These are phyloP conservation scores for Poeciliopsis infans DNA, from an alignment of 2,797 vertebrate genomes.

Conservation along the genomic window DNA sequence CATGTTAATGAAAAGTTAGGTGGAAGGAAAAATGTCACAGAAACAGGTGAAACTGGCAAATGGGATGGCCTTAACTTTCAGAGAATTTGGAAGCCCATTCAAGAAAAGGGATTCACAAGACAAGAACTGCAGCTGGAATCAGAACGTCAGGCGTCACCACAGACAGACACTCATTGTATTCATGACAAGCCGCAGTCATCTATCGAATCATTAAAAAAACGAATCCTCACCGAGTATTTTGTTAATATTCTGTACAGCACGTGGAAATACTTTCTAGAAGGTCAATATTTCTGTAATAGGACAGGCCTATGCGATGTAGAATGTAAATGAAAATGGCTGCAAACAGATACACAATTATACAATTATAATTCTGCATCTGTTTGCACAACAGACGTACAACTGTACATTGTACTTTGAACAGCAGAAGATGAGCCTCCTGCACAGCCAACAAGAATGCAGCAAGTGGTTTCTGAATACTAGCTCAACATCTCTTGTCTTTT, in stretches of 20 bases:
- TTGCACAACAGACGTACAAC: too few species aligned
- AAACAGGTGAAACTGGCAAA: background rate
- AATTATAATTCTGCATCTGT: too few species aligned
- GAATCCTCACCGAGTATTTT: background rate
- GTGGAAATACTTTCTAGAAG: background rate
- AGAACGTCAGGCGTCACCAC: background rate
- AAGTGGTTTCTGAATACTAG: too few species aligned
- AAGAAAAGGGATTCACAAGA: background rate
- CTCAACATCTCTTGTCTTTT: too few species aligned
- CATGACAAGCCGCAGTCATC: background rate
- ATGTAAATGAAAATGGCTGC: too few species aligned
- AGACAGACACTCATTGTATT: background rate
- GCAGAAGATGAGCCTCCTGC: too few species aligned
- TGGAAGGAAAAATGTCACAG: background rate
- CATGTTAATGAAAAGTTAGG: background rate
- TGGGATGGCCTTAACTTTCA: background rate
- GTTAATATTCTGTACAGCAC: background rate
- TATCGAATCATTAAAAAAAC: background rate
- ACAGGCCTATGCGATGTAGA: too few species aligned
- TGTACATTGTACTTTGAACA: too few species aligned
- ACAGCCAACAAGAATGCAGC: too few species aligned
- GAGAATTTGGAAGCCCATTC: background rate
- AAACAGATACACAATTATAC: too few species aligned
- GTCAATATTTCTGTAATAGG: background rate
- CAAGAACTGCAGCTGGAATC: background rate